A percentile compares a stretch with the other conserved stretches of the same genome.
Conservation (phyloP, 2,113 vertebrate genomes). For the Erythrolamprus reginae region DNA sequence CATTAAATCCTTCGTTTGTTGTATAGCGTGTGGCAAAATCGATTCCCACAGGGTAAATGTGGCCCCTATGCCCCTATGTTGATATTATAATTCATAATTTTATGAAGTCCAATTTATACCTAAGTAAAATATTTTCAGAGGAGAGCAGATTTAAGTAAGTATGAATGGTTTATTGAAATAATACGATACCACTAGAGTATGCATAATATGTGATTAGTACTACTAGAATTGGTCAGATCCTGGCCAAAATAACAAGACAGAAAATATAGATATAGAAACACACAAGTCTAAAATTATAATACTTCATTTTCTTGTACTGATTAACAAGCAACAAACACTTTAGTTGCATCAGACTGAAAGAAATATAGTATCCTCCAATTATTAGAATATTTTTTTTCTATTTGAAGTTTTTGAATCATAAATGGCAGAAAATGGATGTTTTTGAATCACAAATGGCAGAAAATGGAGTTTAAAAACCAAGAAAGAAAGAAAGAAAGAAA, state of each 20-base stretch:
- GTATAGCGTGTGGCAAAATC: constrained; percentile 6
- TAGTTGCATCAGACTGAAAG: background rate
- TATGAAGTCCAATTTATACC: rapidly evolving
- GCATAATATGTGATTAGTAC: background rate
- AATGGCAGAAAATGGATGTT: background rate
- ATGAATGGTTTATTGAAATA: background rate
- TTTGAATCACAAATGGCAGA: background rate
- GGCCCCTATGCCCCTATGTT: background rate
- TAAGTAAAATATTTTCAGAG: background rate
- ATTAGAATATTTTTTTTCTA: background rate
- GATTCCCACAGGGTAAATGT: background rate
- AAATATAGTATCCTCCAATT: background rate
- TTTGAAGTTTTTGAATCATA: background rate
- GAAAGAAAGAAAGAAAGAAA: background rate
- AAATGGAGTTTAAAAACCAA: background rate
- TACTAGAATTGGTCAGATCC: background rate
- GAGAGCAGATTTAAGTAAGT: constrained; percentile 20
- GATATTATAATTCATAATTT: rapidly evolving
- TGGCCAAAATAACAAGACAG: background rate
- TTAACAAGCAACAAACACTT: background rate
- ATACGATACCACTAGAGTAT: rapidly evolving
- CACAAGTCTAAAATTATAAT: background rate
- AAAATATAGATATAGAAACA: background rate
- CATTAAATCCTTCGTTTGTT: constrained; percentile 47
- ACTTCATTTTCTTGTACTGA: background rate